Evolutionary conservation across 2,797 vertebrate species (phyloP).

Genomic region (Gouania willdenowi): DNA sequence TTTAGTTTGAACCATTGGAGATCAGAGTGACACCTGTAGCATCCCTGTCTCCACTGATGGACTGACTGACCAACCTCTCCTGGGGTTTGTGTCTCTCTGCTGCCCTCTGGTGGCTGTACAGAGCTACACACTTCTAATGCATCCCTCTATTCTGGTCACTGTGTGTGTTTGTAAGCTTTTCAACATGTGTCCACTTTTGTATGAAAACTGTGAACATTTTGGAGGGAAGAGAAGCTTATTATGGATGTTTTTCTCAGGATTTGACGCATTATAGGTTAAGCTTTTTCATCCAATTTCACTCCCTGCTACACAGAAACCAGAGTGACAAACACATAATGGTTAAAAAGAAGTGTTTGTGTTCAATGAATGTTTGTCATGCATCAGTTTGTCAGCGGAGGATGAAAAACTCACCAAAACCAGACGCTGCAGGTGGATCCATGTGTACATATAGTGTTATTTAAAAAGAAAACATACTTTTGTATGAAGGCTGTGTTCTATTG

Average conservation of each 20-base stretch:
- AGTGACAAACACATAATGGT: conserved; percentile 13
- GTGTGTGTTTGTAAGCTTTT: conserved; percentile 61
- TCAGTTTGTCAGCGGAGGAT: no score
- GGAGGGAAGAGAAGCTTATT: conserved; percentile 1
- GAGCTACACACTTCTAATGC: conserved; percentile 32
- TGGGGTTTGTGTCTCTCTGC: conserved; percentile 22
- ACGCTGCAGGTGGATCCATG: conserved; percentile 42
- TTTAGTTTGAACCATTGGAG: no score
- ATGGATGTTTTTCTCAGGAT: conserved; percentile 52
- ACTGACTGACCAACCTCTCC: conserved; percentile 2
- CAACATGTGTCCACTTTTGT: conserved; percentile 41
- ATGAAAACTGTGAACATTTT: neutral
- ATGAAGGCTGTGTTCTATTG: conserved; percentile 34
- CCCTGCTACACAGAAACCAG: no score
- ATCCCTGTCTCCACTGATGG: conserved; percentile 17
- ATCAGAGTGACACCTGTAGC: conserved; percentile 24
- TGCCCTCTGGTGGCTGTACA: conserved; percentile 47
- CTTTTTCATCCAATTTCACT: no score
- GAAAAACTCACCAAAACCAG: conserved; percentile 9
- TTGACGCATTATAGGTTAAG: no score
- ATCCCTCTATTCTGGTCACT: conserved; percentile 46
- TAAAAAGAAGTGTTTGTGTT: neutral
- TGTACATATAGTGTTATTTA: conserved; percentile 46
- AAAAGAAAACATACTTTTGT: conserved; percentile 54
- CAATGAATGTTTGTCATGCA: no score